Evolutionary conservation across 2,113 vertebrate genomes (phyloP).

Genomic region (Crotalus tigris): DNA sequence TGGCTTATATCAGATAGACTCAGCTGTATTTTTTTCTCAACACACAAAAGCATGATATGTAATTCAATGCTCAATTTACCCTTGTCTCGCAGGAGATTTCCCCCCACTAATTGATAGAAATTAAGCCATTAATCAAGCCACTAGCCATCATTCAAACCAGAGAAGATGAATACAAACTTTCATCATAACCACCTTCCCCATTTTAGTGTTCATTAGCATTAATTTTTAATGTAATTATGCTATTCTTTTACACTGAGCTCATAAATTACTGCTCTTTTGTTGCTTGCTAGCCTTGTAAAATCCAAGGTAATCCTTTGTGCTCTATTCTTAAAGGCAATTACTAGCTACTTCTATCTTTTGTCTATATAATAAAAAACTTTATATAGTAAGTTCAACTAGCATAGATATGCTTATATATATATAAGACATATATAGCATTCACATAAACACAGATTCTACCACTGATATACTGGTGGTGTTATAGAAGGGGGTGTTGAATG

Average conservation of each 20-base stretch:
- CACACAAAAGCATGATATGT: conserved; percentile 85
- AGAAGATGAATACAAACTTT: conserved; percentile 99
- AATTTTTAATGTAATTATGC: conserved; percentile 99
- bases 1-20: conserved; percentile 65
- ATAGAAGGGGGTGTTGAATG: background rate
- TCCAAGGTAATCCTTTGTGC: conserved; percentile 98
- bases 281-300: conserved; percentile 99
- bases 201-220: conserved; percentile 99
- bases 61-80: conserved; percentile 98
- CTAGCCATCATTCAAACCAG: conserved; percentile 97
- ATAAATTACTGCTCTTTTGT: conserved; percentile 99
- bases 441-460: conserved; percentile 12
- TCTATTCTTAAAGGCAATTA: conserved; percentile 99
- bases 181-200: conserved; percentile 99
- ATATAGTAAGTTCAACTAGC: conserved; percentile 36
- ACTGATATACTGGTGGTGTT: background rate
- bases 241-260: conserved; percentile 99
- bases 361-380: conserved; percentile 87
- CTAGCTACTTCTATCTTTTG: conserved; percentile 88
- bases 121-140: conserved; percentile 99
- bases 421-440: background rate
- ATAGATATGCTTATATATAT: background rate
- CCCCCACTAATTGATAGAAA: conserved; percentile 99
- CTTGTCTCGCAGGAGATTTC: conserved; percentile 92
- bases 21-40: conserved; percentile 67